Evolutionary conservation across 2,113 vertebrate species (phyloP).

Genomic region (Sphaerodactylus townsendi): DNA sequence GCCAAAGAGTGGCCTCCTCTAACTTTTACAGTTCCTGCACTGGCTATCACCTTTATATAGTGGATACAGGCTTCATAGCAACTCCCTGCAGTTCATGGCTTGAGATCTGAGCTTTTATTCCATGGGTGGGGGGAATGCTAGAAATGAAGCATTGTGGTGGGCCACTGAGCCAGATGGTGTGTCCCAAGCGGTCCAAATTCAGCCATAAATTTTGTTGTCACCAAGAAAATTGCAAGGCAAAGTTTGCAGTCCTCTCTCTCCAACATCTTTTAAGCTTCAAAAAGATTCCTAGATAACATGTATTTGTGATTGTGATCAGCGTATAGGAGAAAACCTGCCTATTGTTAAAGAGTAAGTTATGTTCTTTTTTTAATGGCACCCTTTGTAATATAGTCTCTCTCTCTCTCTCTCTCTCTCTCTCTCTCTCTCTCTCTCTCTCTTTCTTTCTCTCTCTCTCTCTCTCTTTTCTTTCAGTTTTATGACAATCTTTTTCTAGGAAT

Average conservation of each 20-base stretch:
- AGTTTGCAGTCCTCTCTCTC: conserved; percentile 62
- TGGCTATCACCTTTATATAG: conserved; percentile 7
- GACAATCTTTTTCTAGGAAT: conserved; percentile 30
- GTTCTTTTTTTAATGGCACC: background rate
- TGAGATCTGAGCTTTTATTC: conserved; percentile 62
- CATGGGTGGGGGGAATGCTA: conserved; percentile 44
- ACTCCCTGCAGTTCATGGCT: conserved; percentile 55
- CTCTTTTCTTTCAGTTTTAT: conserved; percentile 19
- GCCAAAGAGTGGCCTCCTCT: no score
- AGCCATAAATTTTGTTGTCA: conserved; percentile 69
- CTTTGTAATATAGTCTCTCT: conserved; percentile 3
- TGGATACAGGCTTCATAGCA: conserved; percentile 52
- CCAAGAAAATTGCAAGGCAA: conserved; percentile 65
- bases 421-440: conserved; percentile 17
- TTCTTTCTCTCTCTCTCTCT: conserved; percentile 13
- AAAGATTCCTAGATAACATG: conserved; percentile 64
- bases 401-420: conserved; percentile 17
- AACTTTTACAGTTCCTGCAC: background rate
- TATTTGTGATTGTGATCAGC: conserved; percentile 61
- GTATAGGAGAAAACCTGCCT: conserved; percentile 24
- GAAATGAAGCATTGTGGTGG: conserved; percentile 45
- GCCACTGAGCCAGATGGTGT: conserved; percentile 24
- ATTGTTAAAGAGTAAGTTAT: conserved; percentile 47
- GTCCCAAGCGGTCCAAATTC: conserved; percentile 62
- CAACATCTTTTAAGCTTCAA: conserved; percentile 66